Evolutionary conservation across 2,113 vertebrate genomes (phyloP).

Genomic region (Zeus faber): DNA sequence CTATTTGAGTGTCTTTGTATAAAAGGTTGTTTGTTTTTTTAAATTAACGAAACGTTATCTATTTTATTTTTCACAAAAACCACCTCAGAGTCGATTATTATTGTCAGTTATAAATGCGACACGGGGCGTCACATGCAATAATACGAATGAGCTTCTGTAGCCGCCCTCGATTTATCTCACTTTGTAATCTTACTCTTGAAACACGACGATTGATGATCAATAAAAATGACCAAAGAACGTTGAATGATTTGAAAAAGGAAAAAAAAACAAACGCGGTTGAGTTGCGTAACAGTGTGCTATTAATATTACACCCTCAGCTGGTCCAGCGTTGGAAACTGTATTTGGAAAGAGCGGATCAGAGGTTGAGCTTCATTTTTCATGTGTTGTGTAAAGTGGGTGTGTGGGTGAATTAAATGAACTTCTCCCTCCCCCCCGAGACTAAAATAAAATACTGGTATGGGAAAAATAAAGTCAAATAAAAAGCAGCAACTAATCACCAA

Average conservation of each 20-base stretch:
- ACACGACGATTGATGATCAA: conserved; percentile 12
- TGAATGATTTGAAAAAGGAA: background rate
- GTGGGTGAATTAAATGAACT: conserved; percentile 23
- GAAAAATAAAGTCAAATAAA: conserved; percentile 7
- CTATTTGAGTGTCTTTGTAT: conserved; percentile 37
- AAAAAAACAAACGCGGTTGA: no score
- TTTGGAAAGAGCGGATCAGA: conserved; percentile 5
- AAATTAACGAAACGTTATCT: conserved; percentile 58
- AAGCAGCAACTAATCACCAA: conserved; percentile 14
- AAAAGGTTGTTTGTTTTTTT: conserved; percentile 41
- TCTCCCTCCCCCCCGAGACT: conserved; percentile 24
- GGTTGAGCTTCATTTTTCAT: conserved; percentile 6
- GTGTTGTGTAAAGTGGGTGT: conserved; percentile 38
- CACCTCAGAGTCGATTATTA: conserved; percentile 13
- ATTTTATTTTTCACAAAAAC: conserved; percentile 17
- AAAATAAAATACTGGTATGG: conserved; percentile 13
- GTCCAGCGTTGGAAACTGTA: background rate
- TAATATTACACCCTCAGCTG: conserved; percentile 1
- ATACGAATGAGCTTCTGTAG: background rate
- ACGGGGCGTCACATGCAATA: conserved; percentile 14
- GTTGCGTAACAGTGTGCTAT: no score
- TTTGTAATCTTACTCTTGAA: conserved; percentile 1
- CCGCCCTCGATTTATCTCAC: background rate
- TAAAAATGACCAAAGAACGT: background rate
- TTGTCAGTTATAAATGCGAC: background rate